Evolutionary conservation across 2,797 vertebrate species (phyloP).

Genomic region (Typhlichthys eigenmanni): DNA sequence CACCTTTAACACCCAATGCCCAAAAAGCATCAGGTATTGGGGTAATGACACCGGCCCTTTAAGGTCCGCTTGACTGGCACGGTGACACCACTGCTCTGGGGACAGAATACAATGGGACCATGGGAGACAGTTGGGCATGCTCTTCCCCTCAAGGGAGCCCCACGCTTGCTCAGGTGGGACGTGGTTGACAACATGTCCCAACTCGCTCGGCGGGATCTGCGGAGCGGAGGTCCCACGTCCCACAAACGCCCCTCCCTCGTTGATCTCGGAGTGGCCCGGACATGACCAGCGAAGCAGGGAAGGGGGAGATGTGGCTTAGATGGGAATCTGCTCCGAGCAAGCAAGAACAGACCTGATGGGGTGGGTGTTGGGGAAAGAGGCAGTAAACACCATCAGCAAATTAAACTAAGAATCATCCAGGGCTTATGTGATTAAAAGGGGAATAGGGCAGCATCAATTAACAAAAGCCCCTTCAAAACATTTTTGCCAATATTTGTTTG

Average conservation of each 20-base stretch:
- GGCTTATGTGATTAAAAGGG: constrained; percentile 79
- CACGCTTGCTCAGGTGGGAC: constrained; percentile 61
- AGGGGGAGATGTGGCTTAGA: constrained; percentile 60
- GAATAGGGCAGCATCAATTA: constrained; percentile 77
- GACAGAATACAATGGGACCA: constrained; percentile 59
- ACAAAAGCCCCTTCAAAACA: constrained; percentile 74
- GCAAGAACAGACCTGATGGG: constrained; percentile 39
- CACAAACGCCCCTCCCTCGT: constrained; percentile 69
- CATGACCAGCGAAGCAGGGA: constrained; percentile 44
- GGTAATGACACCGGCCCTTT: too few relatives aligned
- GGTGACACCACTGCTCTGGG: constrained; percentile 26
- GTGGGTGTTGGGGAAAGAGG: constrained; percentile 45
- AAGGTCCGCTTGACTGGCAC: too few relatives aligned
- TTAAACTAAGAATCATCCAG: constrained; percentile 77
- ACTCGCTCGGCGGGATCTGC: constrained; percentile 69
- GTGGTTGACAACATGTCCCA: constrained; percentile 58
- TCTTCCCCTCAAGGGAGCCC: constrained; percentile 36
- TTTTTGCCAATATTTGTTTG: constrained; percentile 74
- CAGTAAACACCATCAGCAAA: constrained; percentile 67
- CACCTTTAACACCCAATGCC: neutral
- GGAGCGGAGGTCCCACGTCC: constrained; percentile 70
- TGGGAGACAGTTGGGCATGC: too few relatives aligned
- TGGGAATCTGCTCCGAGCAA: constrained; percentile 63
- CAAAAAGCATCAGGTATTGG: too few relatives aligned
- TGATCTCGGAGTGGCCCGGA: constrained; percentile 44